phyloP scores from a whole-genome alignment of 2,888 invertebrate species.

The Drosophila sordidula region DNA sequence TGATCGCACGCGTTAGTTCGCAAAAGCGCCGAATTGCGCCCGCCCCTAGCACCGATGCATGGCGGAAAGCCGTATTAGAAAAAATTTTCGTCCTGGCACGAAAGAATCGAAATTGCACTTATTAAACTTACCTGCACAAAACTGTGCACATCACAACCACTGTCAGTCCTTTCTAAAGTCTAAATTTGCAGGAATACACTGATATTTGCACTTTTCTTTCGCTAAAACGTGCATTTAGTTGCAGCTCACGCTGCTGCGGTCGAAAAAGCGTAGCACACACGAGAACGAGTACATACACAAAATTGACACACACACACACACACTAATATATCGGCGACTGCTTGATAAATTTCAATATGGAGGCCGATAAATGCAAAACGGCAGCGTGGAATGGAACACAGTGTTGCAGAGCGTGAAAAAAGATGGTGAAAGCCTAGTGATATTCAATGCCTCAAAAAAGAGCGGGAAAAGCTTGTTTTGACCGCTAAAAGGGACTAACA shows the following conservation, averaged over 20 bases:
- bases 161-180: neutral
- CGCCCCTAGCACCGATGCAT: neutral
- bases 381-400: constrained; percentile 63
- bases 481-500: neutral
- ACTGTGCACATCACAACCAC: neutral
- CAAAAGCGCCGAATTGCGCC: constrained; percentile 21
- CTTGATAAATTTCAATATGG: constrained; percentile 58
- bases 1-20: constrained; percentile 62
- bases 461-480: neutral
- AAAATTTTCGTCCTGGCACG: constrained; percentile 34
- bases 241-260: constrained; percentile 34
- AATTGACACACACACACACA: constrained; percentile 17
- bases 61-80: constrained; percentile 1
- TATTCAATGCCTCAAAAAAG: constrained; percentile 20
- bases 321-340: constrained; percentile 30
- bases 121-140: constrained; percentile 24
- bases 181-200: neutral
- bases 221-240: constrained; percentile 29
- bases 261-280: constrained; percentile 36
- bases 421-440: constrained; percentile 33
- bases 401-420: constrained; percentile 42
- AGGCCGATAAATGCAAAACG: constrained; percentile 48
- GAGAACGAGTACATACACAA: constrained; percentile 32
- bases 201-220: constrained; percentile 23
- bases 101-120: neutral